A percentile compares a stretch with the other conserved stretches of the same genome.
Evolutionary conservation across 2,888 invertebrate genomes (phyloP).

Genomic region (Apamea crenata): DNA sequence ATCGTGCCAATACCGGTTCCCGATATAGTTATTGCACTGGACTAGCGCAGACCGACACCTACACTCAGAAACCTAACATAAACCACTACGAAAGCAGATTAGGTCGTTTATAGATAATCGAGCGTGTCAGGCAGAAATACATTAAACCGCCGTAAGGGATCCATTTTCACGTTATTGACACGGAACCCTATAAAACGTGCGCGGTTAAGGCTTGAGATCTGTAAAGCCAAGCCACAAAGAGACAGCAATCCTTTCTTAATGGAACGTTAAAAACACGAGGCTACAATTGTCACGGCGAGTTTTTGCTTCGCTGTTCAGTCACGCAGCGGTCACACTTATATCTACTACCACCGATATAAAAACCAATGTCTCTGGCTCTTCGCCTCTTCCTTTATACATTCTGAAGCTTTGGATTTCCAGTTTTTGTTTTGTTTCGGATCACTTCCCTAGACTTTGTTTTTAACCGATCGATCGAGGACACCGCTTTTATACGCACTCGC

Average conservation of each 20-base stretch:
- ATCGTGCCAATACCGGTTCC: slow-evolving; percentile 3
- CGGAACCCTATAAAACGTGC: slow-evolving; percentile 64
- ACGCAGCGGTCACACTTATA: slow-evolving; percentile 65
- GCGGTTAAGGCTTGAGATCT: slow-evolving; percentile 61
- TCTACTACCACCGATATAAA: slow-evolving; percentile 54
- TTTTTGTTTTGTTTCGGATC: slow-evolving; percentile 47
- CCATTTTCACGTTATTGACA: slow-evolving; percentile 65
- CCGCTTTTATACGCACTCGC: slow-evolving; percentile 19
- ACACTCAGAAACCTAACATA: slow-evolving; percentile 15
- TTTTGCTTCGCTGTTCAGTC: slow-evolving; percentile 63
- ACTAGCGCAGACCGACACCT: not conserved
- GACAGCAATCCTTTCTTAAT: slow-evolving; percentile 63
- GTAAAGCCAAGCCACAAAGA: slow-evolving; percentile 63
- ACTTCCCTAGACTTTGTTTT: slow-evolving; percentile 38
- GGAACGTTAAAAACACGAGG: slow-evolving; percentile 63
- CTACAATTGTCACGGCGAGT: slow-evolving; percentile 61
- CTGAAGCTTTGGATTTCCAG: slow-evolving; percentile 28
- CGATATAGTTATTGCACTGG: slow-evolving; percentile 6
- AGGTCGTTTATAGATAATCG: slow-evolving; percentile 53
- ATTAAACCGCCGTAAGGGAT: slow-evolving; percentile 58
- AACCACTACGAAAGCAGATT: slow-evolving; percentile 28
- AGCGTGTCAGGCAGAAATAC: slow-evolving; percentile 53
- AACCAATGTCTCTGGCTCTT: slow-evolving; percentile 50
- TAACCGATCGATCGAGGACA: slow-evolving; percentile 13
- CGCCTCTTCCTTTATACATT: slow-evolving; percentile 49